phyloP scores from a whole-genome alignment of 2,888 invertebrate genomes.

The Cantharis rufa region DNA sequence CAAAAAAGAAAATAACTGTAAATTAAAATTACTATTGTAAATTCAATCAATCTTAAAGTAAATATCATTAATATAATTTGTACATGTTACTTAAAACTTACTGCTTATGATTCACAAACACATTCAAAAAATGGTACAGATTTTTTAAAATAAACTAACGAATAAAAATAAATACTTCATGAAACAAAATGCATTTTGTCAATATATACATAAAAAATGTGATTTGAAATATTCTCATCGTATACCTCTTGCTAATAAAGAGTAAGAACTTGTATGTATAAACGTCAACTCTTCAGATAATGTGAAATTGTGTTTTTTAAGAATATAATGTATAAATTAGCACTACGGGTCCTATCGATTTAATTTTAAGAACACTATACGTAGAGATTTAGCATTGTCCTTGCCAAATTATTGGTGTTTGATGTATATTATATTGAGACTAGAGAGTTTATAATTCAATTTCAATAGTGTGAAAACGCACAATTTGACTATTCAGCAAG shows the following conservation, averaged over 20 bases:
- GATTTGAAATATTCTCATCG: background rate
- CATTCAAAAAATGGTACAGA: background rate
- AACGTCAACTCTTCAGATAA: background rate
- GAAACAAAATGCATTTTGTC: background rate
- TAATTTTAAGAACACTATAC: background rate
- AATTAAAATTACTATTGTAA: background rate
- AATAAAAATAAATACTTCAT: background rate
- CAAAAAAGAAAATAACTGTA: background rate
- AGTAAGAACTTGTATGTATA: too few species aligned
- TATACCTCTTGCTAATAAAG: background rate
- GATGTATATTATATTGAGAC: background rate
- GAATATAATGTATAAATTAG: background rate
- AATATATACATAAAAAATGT: background rate
- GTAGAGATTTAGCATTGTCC: background rate
- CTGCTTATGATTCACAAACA: background rate
- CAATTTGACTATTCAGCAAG: background rate
- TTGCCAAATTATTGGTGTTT: background rate
- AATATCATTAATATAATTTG: background rate
- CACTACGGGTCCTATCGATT: background rate
- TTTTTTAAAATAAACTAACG: background rate
- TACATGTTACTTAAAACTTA: background rate
- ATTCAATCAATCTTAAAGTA: background rate
- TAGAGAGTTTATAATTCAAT: background rate
- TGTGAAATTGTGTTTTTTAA: background rate
- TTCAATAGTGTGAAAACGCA: background rate